Base-by-base conservation (phyloP, 2,888 invertebrate species). In the Diadegma fenestrale region DNA sequence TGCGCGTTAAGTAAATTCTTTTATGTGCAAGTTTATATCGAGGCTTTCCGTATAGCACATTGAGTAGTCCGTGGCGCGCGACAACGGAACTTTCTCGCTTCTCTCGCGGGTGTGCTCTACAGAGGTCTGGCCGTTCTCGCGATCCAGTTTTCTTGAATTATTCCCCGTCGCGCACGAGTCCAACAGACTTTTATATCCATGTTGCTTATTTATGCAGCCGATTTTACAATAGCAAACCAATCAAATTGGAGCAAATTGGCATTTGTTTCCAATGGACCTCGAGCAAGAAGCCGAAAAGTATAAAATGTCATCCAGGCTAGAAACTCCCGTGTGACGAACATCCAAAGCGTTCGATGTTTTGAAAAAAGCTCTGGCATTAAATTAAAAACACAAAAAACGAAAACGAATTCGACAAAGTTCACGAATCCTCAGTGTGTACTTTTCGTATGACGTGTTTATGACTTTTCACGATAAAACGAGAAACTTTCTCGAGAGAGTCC, bases 101-200 rank as follows among this genome's bases (percentile, higher is more conserved):
- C 71, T 80, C 80, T 72, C 79, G 63, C 71, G 61, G 63, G 78
- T 78, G 79, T 58, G 26, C 80, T 66, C 73, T 22, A 58, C 79
- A 72, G 66, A 66, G 85, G 89, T 86, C 91, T 64, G 72, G 10
- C 66, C 79, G 82, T 54, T 82, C 82, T 80, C 82, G 82, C 90
- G 92, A 92, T 93, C 92, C 92, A 92, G 92, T 93, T 93, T 87
- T 92, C 91, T 91, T 92, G 91, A 92, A 91, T 92, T 92, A 92
- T 91, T 88, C 87, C 81, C 82, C 85, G 71, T 84, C 86, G 85
- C 81, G 72, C 85, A 77, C 85, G 85, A 80, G 84, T 86, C 71
- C 81, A 80, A 61, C 8, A 51, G 51, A 63, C 30, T 30, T 63
- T 45, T 75, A 75, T 26, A 61, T 71, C n/a, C 33, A 51, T 33